A percentile compares a stretch with the other conserved stretches of the same genome.
phyloP scores from a whole-genome alignment of 2,113 vertebrate genomes.

The Lichenostomus cassidix region DNA sequence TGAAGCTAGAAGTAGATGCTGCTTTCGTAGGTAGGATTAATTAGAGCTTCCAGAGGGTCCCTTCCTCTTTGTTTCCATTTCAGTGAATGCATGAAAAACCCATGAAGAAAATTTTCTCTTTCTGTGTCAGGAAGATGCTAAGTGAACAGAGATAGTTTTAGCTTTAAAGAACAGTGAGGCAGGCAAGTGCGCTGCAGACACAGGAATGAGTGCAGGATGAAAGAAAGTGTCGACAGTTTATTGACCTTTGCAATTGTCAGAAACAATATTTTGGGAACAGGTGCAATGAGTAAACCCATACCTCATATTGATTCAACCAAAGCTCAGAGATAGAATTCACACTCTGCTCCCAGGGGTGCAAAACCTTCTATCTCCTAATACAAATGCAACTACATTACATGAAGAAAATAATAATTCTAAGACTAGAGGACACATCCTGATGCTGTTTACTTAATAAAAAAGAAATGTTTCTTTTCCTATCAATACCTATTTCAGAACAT shows the following conservation, averaged over 20 bases:
- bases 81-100: not conserved
- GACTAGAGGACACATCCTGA: not conserved
- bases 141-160: not conserved
- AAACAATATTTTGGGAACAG: slow-evolving; percentile 7
- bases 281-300: not conserved
- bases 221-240: not conserved
- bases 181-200: not conserved
- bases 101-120: not conserved
- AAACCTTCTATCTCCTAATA: not conserved
- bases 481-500: not conserved
- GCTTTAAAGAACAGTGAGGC: not conserved
- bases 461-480: not conserved
- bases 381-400: not conserved
- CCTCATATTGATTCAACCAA: not conserved
- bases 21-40: not conserved
- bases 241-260: slow-evolving; percentile 17
- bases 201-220: not conserved
- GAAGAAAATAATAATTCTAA: not conserved
- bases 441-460: not conserved
- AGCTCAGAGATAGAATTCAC: not conserved
- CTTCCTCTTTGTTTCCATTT: not conserved
- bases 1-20: not conserved
- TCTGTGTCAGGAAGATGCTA: not conserved
- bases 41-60: not conserved
- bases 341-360: not conserved